A percentile compares a stretch with the other conserved stretches of the same genome.
phyloP scores from a whole-genome alignment of 2,797 vertebrate species.

The Micrastur ruficollis region DNA sequence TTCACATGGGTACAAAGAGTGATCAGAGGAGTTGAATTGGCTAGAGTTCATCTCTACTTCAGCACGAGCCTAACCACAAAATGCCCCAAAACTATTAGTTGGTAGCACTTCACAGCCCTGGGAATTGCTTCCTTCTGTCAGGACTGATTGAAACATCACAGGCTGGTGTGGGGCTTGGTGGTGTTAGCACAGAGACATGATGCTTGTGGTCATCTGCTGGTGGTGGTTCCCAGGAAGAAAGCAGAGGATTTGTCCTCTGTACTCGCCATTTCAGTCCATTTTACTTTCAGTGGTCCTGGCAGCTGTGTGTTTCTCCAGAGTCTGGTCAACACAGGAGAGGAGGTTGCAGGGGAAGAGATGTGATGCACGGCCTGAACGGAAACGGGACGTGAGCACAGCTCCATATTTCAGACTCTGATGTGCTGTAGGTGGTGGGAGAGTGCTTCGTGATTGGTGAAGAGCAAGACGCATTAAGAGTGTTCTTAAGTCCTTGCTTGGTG shows the following conservation, averaged over 20 bases:
- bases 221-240: not conserved
- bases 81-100: not conserved
- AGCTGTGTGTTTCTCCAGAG: not conserved
- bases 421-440: not conserved
- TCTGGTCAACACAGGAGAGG: not conserved
- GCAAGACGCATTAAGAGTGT: not conserved
- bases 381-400: not conserved
- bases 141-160: not conserved
- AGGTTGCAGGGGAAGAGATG: not conserved
- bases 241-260: not conserved
- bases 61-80: not conserved
- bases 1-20: not conserved
- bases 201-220: not conserved
- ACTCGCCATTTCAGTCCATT: not conserved
- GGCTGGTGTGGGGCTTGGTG: not conserved
- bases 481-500: not conserved
- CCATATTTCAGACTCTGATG: not conserved
- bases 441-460: not conserved
- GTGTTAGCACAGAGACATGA: not conserved
- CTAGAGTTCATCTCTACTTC: not conserved
- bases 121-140: not conserved
- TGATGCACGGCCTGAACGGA: not conserved
- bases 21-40: not conserved
- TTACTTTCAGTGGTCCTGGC: not conserved
- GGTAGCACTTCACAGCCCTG: not conserved